Evolutionary conservation across 2,888 invertebrate genomes (phyloP).

Genomic region (Strigamia transsilvanica): DNA sequence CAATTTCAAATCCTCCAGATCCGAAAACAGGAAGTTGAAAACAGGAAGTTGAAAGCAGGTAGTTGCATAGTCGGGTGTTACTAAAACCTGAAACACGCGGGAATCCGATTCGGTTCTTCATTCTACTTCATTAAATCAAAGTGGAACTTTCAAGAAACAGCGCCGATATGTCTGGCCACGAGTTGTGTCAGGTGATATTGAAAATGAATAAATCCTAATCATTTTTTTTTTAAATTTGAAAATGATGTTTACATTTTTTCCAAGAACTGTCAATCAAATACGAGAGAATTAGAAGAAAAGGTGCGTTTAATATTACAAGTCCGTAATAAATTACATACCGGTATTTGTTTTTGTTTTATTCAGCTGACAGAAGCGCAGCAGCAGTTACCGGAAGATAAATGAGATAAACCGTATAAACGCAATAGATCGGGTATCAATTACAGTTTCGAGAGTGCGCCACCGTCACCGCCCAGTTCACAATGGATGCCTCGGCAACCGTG

Average conservation of each 20-base stretch:
- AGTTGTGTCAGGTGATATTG: background rate
- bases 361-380: constrained; percentile 20
- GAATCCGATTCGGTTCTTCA: constrained; percentile 19
- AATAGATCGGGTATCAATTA: no score
- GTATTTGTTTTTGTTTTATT: background rate
- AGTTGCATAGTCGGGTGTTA: no score
- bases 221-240: background rate
- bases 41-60: no score
- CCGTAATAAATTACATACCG: background rate
- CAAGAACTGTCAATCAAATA: background rate
- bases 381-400: constrained; percentile 16
- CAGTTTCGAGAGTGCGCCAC: no score
- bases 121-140: background rate
- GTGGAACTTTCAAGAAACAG: background rate
- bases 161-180: background rate
- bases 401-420: no score
- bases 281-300: background rate
- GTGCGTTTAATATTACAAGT: background rate
- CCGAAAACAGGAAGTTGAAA: no score
- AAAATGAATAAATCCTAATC: background rate
- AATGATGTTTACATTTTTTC: background rate
- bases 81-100: no score
- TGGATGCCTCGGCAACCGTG: no score
- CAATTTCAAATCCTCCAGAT: no score
- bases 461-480: no score